These are phyloP conservation scores for Scaptomyza polygonia DNA, from an alignment of 2,888 invertebrate species.

Conservation along the genomic window DNA sequence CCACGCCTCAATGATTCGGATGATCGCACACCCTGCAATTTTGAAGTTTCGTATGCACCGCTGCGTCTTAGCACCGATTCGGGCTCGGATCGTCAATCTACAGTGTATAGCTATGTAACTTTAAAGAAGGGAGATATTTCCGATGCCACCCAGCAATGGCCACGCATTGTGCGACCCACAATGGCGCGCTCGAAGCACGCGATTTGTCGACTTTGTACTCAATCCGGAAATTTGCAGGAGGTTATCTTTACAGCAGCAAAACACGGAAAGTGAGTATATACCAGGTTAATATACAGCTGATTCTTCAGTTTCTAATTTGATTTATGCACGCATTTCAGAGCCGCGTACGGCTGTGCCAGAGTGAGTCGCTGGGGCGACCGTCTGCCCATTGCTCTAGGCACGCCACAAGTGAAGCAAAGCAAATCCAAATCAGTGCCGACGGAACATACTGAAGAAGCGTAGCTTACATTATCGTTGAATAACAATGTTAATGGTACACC, in stretches of 20 bases:
- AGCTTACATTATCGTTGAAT: constrained; percentile 33
- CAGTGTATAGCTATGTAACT: constrained; percentile 92
- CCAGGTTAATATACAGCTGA: neutral
- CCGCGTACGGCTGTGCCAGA: constrained; percentile 90
- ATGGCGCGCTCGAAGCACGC: constrained; percentile 89
- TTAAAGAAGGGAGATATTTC: constrained; percentile 89
- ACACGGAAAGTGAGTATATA: constrained; percentile 88
- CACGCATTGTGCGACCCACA: constrained; percentile 90
- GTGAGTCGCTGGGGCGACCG: constrained; percentile 92
- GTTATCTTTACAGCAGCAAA: constrained; percentile 90
- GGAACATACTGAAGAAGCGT: constrained; percentile 35
- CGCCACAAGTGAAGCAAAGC: constrained; percentile 28
- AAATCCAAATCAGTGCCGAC: constrained; percentile 22
- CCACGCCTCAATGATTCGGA: constrained; percentile 86
- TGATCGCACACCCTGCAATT: constrained; percentile 91
- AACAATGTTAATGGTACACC: constrained; percentile 19
- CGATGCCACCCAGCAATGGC: constrained; percentile 87
- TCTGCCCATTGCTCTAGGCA: constrained; percentile 87
- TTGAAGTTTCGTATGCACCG: constrained; percentile 87
- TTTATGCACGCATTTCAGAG: constrained; percentile 82
- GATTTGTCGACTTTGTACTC: constrained; percentile 91
- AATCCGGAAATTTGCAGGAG: constrained; percentile 90
- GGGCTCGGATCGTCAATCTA: constrained; percentile 83
- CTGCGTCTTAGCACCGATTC: constrained; percentile 85
- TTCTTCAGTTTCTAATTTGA: neutral